Conservation (phyloP, 2,888 invertebrate genomes). For the Hypena proboscidalis region DNA sequence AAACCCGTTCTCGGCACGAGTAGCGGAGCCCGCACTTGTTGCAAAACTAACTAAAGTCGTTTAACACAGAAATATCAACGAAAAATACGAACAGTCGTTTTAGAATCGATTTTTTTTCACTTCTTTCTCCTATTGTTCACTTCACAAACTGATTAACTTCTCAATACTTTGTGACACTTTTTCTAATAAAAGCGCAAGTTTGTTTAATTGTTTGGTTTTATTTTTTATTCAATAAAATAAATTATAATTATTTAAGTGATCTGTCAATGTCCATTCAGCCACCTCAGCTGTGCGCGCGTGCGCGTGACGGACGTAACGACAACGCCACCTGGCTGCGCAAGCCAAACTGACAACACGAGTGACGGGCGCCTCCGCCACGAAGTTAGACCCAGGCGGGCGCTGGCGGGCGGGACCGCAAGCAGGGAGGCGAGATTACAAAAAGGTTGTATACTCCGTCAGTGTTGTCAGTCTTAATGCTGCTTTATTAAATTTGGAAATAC, state of each 20-base stretch:
- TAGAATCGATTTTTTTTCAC: constrained; percentile 73
- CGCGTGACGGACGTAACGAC: constrained; percentile 40
- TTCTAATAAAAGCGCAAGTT: constrained; percentile 59
- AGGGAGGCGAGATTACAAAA: constrained; percentile 38
- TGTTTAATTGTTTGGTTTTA: constrained; percentile 48
- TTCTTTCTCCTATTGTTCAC: constrained; percentile 48
- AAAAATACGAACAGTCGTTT: constrained; percentile 63
- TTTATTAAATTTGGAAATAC: too few species aligned
- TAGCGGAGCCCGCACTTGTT: constrained; percentile 69
- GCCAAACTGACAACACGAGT: constrained; percentile 57
- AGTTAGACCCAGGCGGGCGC: too few species aligned
- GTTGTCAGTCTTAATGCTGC: too few species aligned
- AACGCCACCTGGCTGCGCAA: constrained; percentile 73
- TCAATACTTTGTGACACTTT: constrained; percentile 60
- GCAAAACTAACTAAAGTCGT: constrained; percentile 70
- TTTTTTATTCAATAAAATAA: constrained; percentile 56
- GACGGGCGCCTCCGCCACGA: too few species aligned
- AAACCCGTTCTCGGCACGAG: constrained; percentile 72
- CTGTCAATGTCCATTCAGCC: constrained; percentile 69
- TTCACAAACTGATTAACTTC: constrained; percentile 37
- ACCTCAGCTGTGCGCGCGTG: constrained; percentile 61
- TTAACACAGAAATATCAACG: constrained; percentile 63
- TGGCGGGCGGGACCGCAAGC: constrained; percentile 44
- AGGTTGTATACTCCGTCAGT: too few species aligned
- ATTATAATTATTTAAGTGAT: constrained; percentile 53